Percentiles rank a stretch among this genome's conserved stretches.
phyloP scores from a whole-genome alignment of 2,113 vertebrate genomes.

The Nothoprocta pentlandii region DNA sequence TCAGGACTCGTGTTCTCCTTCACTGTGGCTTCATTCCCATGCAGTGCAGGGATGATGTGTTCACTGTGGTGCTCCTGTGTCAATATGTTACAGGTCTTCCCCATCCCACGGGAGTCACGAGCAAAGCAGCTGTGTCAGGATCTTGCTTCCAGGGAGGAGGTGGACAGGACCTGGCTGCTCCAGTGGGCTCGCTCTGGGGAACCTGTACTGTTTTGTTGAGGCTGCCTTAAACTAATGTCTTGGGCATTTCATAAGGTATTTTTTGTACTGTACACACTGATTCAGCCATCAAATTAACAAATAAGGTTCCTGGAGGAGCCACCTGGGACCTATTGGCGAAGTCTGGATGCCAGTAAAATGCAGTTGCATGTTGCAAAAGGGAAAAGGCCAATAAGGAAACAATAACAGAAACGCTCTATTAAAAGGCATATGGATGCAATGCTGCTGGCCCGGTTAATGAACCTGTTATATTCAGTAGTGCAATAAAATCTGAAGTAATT shows the following conservation, averaged over 20 bases:
- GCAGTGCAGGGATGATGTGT: not conserved
- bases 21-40: not conserved
- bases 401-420: slow-evolving; percentile 69
- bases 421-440: slow-evolving; percentile 65
- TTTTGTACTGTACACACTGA: not conserved
- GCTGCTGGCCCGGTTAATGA: slow-evolving; percentile 59
- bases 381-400: slow-evolving; percentile 72
- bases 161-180: not conserved
- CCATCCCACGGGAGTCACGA: not conserved
- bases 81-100: not conserved
- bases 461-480: slow-evolving; percentile 61
- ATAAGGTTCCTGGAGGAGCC: slow-evolving; percentile 19
- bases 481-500: slow-evolving; percentile 73
- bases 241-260: not conserved
- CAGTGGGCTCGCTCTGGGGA: not conserved
- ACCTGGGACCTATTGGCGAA: slow-evolving; percentile 50
- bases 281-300: slow-evolving; percentile 59
- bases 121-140: not conserved
- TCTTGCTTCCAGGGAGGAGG: not conserved
- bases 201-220: fast-evolving
- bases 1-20: not conserved
- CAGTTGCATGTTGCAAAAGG: slow-evolving; percentile 49
- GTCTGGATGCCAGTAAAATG: slow-evolving; percentile 49
- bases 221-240: not conserved
- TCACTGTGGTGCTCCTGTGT: fast-evolving